phyloP scores from a whole-genome alignment of 2,797 vertebrate genomes.

The Gobionotothen gibberifrons region DNA sequence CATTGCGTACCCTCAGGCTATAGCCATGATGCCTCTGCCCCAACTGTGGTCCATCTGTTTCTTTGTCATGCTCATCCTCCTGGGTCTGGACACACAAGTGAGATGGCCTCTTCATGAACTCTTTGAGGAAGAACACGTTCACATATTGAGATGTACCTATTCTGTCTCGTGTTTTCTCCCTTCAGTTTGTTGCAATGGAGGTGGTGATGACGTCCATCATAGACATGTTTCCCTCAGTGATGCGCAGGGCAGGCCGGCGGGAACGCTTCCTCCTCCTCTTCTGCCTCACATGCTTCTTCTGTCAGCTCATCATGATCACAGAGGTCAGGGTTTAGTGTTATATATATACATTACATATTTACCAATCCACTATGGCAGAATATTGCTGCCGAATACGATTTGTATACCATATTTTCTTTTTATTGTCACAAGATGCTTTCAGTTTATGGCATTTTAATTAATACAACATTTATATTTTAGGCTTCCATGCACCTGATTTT shows the following conservation, averaged over 20 bases:
- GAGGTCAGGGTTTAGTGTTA: constrained; percentile 66
- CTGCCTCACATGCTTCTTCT: constrained; percentile 77
- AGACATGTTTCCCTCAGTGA: constrained; percentile 77
- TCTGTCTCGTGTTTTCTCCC: not conserved
- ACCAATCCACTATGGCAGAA: not conserved
- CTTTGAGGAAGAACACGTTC: not conserved
- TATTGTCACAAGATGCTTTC: not conserved
- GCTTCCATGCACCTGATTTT: not conserved
- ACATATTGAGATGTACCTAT: not conserved
- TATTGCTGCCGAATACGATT: not conserved
- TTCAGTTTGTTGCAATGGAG: constrained; percentile 82
- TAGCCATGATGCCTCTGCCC: constrained; percentile 92
- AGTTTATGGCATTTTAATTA: not conserved
- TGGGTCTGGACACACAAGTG: constrained; percentile 94
- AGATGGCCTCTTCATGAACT: not conserved
- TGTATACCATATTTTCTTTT: not conserved
- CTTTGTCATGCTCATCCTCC: constrained; percentile 92
- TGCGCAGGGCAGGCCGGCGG: constrained; percentile 72
- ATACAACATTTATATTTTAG: not conserved
- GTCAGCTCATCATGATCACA: constrained; percentile 80
- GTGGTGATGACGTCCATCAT: constrained; percentile 78
- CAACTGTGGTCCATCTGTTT: constrained; percentile 93
- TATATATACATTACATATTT: not conserved
- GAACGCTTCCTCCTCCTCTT: constrained; percentile 78
- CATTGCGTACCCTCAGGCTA: constrained; percentile 91